Percentiles rank a stretch among this genome's conserved stretches.
These are phyloP conservation scores for Cheilosia scutellata DNA, from an alignment of 2,888 invertebrate species.

Conservation along the genomic window DNA sequence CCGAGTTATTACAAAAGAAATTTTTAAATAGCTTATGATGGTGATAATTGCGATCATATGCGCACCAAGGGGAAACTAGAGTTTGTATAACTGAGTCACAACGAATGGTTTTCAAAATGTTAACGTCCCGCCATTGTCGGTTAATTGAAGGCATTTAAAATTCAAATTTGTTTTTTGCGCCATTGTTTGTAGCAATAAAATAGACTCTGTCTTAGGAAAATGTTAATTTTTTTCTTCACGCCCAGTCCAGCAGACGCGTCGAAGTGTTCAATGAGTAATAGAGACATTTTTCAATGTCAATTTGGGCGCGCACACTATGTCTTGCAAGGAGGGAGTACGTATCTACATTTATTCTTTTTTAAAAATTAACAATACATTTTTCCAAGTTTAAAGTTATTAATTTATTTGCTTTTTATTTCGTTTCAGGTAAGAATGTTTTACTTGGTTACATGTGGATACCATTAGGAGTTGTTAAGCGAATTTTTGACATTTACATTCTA, in stretches of 20 bases:
- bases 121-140: constrained; percentile 29
- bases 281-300: constrained; percentile 60
- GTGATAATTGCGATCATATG: constrained; percentile 36
- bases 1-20: not conserved
- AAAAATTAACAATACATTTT: not conserved
- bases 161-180: constrained; percentile 33
- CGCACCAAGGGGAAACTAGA: too few species aligned
- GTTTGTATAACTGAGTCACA: constrained; percentile 1
- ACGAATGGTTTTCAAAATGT: constrained; percentile 20
- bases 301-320: constrained; percentile 20
- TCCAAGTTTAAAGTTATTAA: not conserved
- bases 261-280: constrained; percentile 60
- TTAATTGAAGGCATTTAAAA: constrained; percentile 48
- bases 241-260: constrained; percentile 16
- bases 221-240: constrained; percentile 58
- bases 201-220: constrained; percentile 29
- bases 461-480: not conserved
- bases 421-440: constrained; percentile 36
- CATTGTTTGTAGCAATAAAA: constrained; percentile 43
- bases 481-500: not conserved
- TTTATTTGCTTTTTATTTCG: constrained; percentile 11
- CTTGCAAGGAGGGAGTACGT: not conserved
- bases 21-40: constrained; percentile 38
- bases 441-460: not conserved
- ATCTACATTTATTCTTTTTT: not conserved